These are phyloP conservation scores for Tenodera sinensis DNA, from an alignment of 2,888 invertebrate genomes.

Conservation along the genomic window DNA sequence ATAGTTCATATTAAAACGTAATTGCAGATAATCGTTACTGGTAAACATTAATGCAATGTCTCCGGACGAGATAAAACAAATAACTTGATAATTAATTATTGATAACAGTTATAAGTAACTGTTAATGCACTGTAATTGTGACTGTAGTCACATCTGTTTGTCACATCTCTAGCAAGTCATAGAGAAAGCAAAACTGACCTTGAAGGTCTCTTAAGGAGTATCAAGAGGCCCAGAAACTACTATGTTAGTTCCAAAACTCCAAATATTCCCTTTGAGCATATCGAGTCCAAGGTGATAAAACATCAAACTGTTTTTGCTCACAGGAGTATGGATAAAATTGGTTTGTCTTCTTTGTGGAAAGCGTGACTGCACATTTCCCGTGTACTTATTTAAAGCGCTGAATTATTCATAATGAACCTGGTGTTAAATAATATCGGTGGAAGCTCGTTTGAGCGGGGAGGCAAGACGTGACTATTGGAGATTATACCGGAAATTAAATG, in stretches of 20 bases:
- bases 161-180: too few species aligned
- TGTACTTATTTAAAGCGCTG: not conserved
- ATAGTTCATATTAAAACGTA: too few species aligned
- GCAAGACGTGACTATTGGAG: not conserved
- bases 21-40: too few species aligned
- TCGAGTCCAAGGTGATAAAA: not conserved
- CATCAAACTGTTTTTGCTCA: not conserved
- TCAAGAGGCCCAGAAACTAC: too few species aligned
- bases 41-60: too few species aligned
- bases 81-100: too few species aligned
- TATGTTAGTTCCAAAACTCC: not conserved
- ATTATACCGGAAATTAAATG: not conserved
- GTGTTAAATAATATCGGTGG: not conserved
- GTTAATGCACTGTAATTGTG: too few species aligned
- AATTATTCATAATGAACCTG: not conserved
- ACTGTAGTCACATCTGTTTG: too few species aligned
- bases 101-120: too few species aligned
- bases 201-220: too few species aligned
- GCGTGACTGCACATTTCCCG: not conserved
- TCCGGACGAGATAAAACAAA: too few species aligned
- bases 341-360: not conserved
- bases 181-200: too few species aligned
- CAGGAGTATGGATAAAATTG: not conserved
- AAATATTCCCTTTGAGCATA: not conserved
- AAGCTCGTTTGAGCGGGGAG: not conserved